Base-by-base conservation (phyloP, 2,888 invertebrate species). In the Orgyia antiqua region DNA sequence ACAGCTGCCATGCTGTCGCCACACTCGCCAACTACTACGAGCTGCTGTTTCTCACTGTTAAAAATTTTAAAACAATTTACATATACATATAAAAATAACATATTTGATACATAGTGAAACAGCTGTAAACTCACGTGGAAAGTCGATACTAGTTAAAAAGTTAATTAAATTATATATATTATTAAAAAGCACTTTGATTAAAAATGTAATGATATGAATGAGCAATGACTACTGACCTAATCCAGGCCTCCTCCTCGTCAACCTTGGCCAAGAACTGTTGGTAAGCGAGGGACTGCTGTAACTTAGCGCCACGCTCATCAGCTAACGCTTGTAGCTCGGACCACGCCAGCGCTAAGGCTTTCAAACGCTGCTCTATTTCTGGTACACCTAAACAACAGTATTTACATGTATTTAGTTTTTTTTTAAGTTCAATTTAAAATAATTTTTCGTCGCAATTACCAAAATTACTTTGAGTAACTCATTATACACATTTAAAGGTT, bases 201-300 rank as follows among this genome's bases (percentile, higher is more conserved):
- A n/a, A n/a, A n/a, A n/a, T n/a, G n/a, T n/a, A n/a, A n/a, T n/a
- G n/a, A n/a, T n/a, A n/a, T n/a, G n/a, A n/a, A n/a, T n/a, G n/a
- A n/a, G n/a, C n/a, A n/a, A n/a, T n/a, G n/a, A n/a, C n/a, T n/a
- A n/a, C 17, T 42, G 28, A 88, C 88, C 90, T 94, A 51, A 99
- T 98, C 99, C 99, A 99, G 2, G 99, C 98, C 72, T 98, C 98
- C 72, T 99, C 99, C 69, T 99, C 99, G 69, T 99, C 99, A 9
- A 99, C 95, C 76, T 97, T 97, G 33, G 98, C 97, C 56, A 98
- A 86, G 89, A 98, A 99, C 82, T 98, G 97, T 76, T 99, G 99
- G 86, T 97, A 99, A 2, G 94, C 95, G 31, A 97, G 89, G n/a
- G 97, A 97, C 78, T 99, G 98, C 51, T 97, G 97, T 61, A 99